phyloP scores from a whole-genome alignment of 2,797 vertebrate species.

The Crocidura indochinensis region DNA sequence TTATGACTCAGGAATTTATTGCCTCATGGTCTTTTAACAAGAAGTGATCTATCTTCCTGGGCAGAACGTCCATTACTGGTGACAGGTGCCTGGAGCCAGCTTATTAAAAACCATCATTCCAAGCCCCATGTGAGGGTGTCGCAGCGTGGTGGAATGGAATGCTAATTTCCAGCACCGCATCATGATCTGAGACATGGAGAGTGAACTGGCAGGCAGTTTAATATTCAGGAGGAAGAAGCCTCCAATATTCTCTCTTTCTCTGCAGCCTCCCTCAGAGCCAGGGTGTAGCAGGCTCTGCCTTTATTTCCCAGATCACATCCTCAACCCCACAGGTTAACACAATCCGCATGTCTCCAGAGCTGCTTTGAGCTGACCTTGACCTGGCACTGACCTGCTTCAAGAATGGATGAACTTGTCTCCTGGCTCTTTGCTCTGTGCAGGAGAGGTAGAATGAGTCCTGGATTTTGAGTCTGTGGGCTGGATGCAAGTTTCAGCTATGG shows the following conservation, averaged over 20 bases:
- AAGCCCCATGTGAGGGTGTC: constrained; percentile 15
- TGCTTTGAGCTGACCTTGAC: not conserved
- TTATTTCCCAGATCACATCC: not conserved
- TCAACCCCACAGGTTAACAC: no score
- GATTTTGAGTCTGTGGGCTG: not conserved
- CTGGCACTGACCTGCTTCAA: not conserved
- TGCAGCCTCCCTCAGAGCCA: not conserved
- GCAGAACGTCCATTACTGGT: constrained; percentile 69
- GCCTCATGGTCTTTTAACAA: constrained; percentile 75
- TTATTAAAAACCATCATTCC: constrained; percentile 84
- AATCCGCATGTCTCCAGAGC: not conserved
- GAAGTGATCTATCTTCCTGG: constrained; percentile 68
- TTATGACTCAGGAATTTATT: constrained; percentile 74
- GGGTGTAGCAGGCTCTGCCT: not conserved
- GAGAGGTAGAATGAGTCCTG: not conserved
- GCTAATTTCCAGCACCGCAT: constrained; percentile 58
- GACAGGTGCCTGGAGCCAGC: constrained; percentile 68
- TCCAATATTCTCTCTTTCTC: not conserved
- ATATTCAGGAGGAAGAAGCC: constrained; percentile 50
- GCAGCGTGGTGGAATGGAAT: constrained; percentile 54
- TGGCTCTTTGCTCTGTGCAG: not conserved
- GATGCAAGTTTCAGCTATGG: not conserved
- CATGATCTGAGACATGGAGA: not conserved
- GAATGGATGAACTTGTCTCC: not conserved
- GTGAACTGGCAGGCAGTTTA: constrained; percentile 42